Base-by-base conservation (phyloP, 2,888 invertebrate species). In the Drosophila recens region DNA sequence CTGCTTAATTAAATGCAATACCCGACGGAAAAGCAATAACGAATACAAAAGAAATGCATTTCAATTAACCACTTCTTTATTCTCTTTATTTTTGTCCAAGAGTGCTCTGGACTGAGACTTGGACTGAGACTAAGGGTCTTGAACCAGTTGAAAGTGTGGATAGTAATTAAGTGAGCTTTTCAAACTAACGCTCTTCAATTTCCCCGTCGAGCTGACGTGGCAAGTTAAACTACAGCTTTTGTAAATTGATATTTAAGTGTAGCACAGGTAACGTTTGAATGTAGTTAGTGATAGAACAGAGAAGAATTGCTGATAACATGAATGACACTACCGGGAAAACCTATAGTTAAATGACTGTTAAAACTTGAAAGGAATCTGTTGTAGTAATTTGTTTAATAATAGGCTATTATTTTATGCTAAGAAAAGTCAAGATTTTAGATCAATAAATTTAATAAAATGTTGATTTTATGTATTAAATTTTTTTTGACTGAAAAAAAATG, bases 1-100 rank as follows among this genome's bases (percentile, higher is more conserved):
- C 67, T 54, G 71, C 76, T 79, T 79, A 82, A 79, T 79, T 82
- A 75, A 79, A 82, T 82, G 79, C 79, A 74, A 70, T 75, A 72
- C 62, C 57, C 59, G 45, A 51, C 36, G 56, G 38, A 49, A 45
- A 40, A 27, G 62, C 78, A 65, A 72, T 72, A 58, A 68, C 66
- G 46, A 53, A 67, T 20, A 62, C 64, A 52, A 72, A 75, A 68
- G 78, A 67, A 76, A 80, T 80, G 80, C 81, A 80, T 83, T 80
- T 83, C 63, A 83, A 80, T 83, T 72, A 80, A 77, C 38, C 43
- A 9, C 58, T 36, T 23, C 2, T 20, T 45, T 30, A 8, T 8
- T 30, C 30, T 30, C 27, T 27, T 5, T 30, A 23, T 13, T 45
- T 13, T 45, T 13, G n/a, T 38, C 4, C 11, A 20, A 20, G 20